Evolutionary conservation across 1,140 invertebrate genomes (phyloP), one percentile per base, ranked within the genome.

Genomic region (Aphelinus certus): DNA sequence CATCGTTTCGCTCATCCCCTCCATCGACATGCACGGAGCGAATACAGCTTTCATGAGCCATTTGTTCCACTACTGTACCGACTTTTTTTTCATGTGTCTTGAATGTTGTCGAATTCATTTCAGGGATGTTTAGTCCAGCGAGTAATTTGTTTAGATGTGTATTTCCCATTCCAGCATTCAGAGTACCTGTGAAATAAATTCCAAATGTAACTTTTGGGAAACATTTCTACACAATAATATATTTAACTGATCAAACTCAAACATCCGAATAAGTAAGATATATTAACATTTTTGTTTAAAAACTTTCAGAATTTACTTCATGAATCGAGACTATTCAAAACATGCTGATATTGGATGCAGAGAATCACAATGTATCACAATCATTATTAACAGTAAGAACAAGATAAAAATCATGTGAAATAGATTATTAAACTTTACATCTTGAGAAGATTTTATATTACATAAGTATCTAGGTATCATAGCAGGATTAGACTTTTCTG

Each of bases 61-160:
- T 63, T 60, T 70, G n/a, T 76, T 78, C 74, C 26, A 67, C 71
- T 58, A 49, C 55, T 61, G 47, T 5, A 4, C 60, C 68, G 3
- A 78, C 74, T 61, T 78, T 66, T 1, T 67, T 76, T 62, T 78
- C 77, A 71, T 76, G 63, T 1, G 62, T 68, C 58, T 74, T 78
- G n/a, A 56, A 78, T 62, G 42, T 61, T 43, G 72, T 72, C 62
- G 43, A 71, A 58, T 69, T 70, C 3, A 75, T 10, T 45, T 58
- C 2, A 71, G 76, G 73, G 7, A 77, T 67, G 51, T 72, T 60
- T 58, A 63, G 3, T 7, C 69, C 7, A 26, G 53, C 43, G 7
- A 78, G 64, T 5, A 78, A 7, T 68, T 75, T 75, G 56, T 77
- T 78, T 47, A 73, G n/a, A n/a, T 78, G 73, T 3, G 76, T 78